Evolutionary conservation across 2,888 invertebrate species (phyloP), one percentile per base, ranked within the genome.

Genomic region (Tenthredo scrophulariae): DNA sequence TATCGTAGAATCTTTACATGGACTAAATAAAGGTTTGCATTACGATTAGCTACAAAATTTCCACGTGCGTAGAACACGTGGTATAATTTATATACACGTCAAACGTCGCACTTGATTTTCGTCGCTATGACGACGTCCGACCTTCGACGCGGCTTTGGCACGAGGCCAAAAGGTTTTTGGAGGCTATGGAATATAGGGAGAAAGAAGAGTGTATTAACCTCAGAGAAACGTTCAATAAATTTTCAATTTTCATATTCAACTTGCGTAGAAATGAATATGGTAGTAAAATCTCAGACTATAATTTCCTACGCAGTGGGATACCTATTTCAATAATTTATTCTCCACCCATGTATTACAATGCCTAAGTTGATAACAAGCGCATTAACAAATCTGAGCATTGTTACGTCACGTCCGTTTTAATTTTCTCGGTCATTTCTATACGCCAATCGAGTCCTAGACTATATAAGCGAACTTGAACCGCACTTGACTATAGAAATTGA

Each of bases 351-450:
- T n/a, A 54, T n/a, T 40, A 72, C 10, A 9, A 62, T 26, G 13
- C 62, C 13, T 46, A 62, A 62, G n/a, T 62, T 62, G 58, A 79
- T 58, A 37, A 37, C 54, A 33, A 43, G 40, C 18, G 13, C 26
- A 54, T 79, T 79, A 79, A 58, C 54, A 79, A 79, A 79, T 79
- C 79, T 79, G 79, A 79, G 29, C 58, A 29, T 18, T 18, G 58
- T 79, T 29, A 58, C 79, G 79, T 79, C 79, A 79, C 58, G 50
- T 79, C 79, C 79, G 79, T 54, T 54, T 29, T 33, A 50, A 46
- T 62, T 13, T 15, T n/a, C 33, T 50, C 37, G 43, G 15, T 43
- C 10, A 75, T 62, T 13, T 26, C 75, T n/a, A n/a, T 75, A 43
- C 75, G 46, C 75, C 75, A 75, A 50, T 37, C 70, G 1, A 29